Evolutionary conservation across 2,113 vertebrate genomes (phyloP).

Genomic region (Crocuta crocuta): DNA sequence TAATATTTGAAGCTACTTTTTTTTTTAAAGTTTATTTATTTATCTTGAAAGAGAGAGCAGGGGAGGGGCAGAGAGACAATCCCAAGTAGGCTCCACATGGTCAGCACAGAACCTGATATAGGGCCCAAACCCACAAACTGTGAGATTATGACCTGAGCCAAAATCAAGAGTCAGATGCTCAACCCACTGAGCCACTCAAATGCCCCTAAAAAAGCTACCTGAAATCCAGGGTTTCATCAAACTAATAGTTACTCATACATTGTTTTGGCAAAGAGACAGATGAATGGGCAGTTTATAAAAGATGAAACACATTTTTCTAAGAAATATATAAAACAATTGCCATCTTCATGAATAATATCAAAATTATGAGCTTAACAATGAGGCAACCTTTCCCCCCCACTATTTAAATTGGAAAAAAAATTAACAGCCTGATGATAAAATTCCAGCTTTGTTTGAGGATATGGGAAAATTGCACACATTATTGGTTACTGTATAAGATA

Average conservation of each 20-base stretch:
- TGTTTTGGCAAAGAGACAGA: not conserved
- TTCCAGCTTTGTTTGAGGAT: not conserved
- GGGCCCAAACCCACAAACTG: no score
- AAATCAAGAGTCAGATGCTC: no score
- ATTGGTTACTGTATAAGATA: not conserved
- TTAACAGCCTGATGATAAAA: not conserved
- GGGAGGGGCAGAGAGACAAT: no score
- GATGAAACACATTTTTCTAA: not conserved
- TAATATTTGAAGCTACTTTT: not conserved
- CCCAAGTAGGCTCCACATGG: no score
- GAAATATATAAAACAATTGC: not conserved
- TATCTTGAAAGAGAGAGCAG: no score
- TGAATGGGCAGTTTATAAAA: constrained; percentile 19
- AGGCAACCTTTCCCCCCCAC: not conserved
- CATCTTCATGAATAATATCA: not conserved
- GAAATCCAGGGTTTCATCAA: not conserved
- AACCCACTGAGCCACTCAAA: no score
- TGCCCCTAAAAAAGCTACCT: not conserved
- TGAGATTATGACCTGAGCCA: no score
- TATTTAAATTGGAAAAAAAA: constrained; percentile 34
- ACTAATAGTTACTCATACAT: not conserved
- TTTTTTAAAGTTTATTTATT: no score
- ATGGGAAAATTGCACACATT: not conserved
- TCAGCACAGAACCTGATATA: no score
- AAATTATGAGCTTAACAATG: not conserved